phyloP scores from a whole-genome alignment of 1,140 invertebrate species.

The Brachionus koreanus region DNA sequence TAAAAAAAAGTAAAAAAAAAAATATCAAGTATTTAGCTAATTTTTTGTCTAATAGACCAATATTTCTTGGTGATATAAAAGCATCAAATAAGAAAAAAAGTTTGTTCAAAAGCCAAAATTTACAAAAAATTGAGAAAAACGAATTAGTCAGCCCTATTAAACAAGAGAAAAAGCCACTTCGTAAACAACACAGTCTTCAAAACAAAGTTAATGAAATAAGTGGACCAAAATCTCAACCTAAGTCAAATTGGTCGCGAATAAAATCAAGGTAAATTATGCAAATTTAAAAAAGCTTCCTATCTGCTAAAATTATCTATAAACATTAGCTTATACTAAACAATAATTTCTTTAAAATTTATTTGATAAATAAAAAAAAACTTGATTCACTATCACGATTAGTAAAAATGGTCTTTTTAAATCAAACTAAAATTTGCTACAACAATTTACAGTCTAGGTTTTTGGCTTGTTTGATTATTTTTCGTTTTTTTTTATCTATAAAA shows the following conservation, averaged over 20 bases:
- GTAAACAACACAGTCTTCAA: conserved; percentile 3
- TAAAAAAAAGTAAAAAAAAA: conserved; percentile 14
- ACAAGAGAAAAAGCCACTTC: background rate
- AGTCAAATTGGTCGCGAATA: conserved; percentile 6
- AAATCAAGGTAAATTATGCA: background rate
- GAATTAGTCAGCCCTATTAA: background rate
- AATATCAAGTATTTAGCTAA: background rate
- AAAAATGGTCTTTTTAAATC: background rate
- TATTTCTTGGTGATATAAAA: background rate
- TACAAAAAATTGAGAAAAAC: background rate
- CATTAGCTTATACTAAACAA: background rate
- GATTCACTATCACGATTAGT: background rate
- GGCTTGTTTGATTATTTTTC: background rate
- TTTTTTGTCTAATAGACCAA: background rate
- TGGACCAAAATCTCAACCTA: background rate
- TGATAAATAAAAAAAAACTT: background rate
- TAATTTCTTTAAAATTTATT: background rate
- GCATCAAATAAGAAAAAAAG: background rate
- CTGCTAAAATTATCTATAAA: background rate
- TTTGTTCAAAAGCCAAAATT: conserved; percentile 11
- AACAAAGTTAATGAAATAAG: background rate
- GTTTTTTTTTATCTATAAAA: background rate
- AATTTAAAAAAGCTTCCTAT: background rate
- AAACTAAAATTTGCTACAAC: background rate
- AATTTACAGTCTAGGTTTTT: background rate